Base-by-base conservation (phyloP, 92 coral and sea anemone species). In the Muricea muricata region DNA sequence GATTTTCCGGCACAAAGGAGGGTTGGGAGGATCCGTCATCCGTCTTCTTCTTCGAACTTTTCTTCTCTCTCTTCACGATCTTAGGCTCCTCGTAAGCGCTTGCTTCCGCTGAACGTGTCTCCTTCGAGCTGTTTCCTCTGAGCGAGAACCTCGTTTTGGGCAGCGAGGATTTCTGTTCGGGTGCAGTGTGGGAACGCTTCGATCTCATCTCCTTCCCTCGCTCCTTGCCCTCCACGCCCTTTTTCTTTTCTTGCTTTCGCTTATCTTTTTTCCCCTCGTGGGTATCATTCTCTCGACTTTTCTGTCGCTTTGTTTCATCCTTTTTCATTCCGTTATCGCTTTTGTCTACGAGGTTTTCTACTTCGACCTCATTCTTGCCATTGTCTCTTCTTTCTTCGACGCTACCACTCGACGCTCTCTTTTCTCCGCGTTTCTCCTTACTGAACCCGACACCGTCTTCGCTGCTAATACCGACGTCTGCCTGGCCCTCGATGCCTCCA, bases 361-460 rank as follows among this genome's bases (percentile, higher is more conserved):
- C 2, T 63, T n/a, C 70, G 15, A 11, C 34, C 68, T 24, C 37
- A 1, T 15, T 21, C 34, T 60, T 23, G 37, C 13, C 15, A 25
- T n/a, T n/a, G n/a, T n/a, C n/a, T n/a, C n/a, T n/a, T n/a, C n/a
- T n/a, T n/a, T n/a, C n/a, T n/a, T n/a, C n/a, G n/a, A n/a, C n/a
- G n/a, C n/a, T n/a, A n/a, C n/a, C n/a, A n/a, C n/a, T n/a, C n/a
- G n/a, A n/a, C n/a, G n/a, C n/a, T n/a, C n/a, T n/a, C n/a, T n/a
- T n/a, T n/a, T 24, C 29, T 24, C 33, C 33, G 34, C 33, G 18
- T 12, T 14, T 75, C 6, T 23, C 42, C 28, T 75, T 75, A 9
- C 35, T 66, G 13, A 75, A 77, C 31, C 31, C 82, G 21, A 35
- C 67, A 54, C 82, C 82, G 34, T 78, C 83, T 7, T 18, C 20